Evolutionary conservation across 2,888 invertebrate species (phyloP).

Genomic region (Sthenelais limicola): DNA sequence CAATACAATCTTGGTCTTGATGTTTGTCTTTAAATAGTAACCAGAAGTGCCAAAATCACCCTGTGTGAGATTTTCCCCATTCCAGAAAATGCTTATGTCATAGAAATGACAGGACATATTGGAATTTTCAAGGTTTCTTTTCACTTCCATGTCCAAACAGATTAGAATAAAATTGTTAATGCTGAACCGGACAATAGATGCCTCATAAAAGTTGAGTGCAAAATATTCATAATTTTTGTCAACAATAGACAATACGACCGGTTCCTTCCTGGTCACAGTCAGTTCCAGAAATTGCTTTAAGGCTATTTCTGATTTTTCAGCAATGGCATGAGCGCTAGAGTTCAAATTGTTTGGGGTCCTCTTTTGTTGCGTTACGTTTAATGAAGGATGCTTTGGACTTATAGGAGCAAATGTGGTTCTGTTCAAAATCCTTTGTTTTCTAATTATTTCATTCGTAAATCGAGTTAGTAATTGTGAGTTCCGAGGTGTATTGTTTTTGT

Average conservation of each 20-base stretch:
- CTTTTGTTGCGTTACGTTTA: no score
- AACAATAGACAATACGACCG: not conserved
- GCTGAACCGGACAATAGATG: not conserved
- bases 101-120: not conserved
- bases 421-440: not conserved
- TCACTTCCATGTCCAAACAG: constrained; percentile 5
- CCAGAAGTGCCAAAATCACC: constrained; percentile 26
- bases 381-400: not conserved
- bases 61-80: not conserved
- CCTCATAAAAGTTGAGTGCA: constrained; percentile 26
- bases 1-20: constrained; percentile 9
- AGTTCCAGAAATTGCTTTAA: no score
- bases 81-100: not conserved
- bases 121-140: not conserved
- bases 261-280: not conserved
- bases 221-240: constrained; percentile 14
- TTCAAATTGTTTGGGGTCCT: not conserved
- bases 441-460: no score
- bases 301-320: not conserved
- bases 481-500: not conserved
- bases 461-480: no score
- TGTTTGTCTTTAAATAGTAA: constrained; percentile 16
- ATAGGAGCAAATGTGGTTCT: not conserved
- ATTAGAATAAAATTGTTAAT: constrained; percentile 24
- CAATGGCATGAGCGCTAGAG: not conserved